A percentile compares a stretch with the other conserved stretches of the same genome.
Conservation (phyloP, 1,140 invertebrate genomes). For the Caenorhabditis remanei region DNA sequence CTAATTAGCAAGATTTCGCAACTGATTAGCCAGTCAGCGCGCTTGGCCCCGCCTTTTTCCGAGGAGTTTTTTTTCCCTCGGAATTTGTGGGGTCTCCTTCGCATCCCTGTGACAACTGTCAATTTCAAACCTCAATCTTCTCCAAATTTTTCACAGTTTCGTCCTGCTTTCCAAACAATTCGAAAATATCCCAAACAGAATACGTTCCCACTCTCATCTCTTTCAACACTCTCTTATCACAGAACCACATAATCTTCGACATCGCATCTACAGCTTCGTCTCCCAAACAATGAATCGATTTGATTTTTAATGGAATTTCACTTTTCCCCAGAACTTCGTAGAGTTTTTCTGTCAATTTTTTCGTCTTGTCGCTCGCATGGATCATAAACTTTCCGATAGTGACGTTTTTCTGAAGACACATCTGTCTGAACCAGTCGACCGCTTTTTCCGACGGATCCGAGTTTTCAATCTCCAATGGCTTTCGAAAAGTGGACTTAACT, state of each 20-base stretch:
- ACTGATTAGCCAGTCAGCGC: too few species aligned
- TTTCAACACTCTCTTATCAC: neutral
- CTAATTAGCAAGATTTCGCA: too few species aligned
- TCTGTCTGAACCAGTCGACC: neutral
- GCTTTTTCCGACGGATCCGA: neutral
- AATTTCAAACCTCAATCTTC: neutral
- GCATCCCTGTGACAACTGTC: too few species aligned
- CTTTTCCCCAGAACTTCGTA: too few species aligned
- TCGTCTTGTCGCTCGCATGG: too few species aligned
- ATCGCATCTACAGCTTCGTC: neutral
- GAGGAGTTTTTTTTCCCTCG: too few species aligned
- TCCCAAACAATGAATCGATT: neutral
- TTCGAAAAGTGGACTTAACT: neutral
- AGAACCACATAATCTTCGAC: neutral
- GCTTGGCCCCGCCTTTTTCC: too few species aligned
- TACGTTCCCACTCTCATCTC: neutral
- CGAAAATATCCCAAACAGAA: neutral
- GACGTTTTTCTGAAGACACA: slow-evolving; percentile 16
- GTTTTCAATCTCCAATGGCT: neutral
- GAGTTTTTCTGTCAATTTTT: neutral
- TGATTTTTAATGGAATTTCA: neutral
- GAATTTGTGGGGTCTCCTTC: too few species aligned
- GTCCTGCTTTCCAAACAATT: neutral
- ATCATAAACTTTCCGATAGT: neutral
- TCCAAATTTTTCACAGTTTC: neutral